Evolutionary conservation across 1,140 invertebrate species (phyloP), one percentile per base, ranked within the genome.

Genomic region (Drosophila lowei): DNA sequence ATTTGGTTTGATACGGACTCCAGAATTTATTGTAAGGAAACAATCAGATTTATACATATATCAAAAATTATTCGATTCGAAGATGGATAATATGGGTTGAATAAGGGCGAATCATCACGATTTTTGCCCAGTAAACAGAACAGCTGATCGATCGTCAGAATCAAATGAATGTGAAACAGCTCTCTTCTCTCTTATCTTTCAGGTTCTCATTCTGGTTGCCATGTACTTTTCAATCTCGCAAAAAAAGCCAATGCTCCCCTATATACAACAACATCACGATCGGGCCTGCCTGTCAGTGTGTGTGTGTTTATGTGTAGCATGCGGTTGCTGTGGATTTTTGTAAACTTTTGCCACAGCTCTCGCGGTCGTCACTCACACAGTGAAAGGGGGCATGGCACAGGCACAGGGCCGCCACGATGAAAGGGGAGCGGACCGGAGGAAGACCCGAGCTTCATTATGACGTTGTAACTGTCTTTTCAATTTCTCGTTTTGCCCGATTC

Each of bases 401-500:
- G 41, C n/a, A 30, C 11, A 16, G 23, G 9, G 48, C 6, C 4
- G 2, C 4, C 9, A 23, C 15, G 13, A 18, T 9, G 34, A 23
- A 9, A 4, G 16, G 60, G 38, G 21, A 46, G 7, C 28, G 18
- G 21, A 41, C 5, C 28, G 18, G 3, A 53, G 38, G 72, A 43
- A 16, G 49, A 66, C 38, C 42, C 42, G 11, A 70, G 44, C 83
- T 70, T 86, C 83, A 86, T 89, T 66, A 83, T 88, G 84, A 88
- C 62, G 79, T 83, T 86, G 79, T 86, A 86, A 86, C 83, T 88
- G 83, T 86, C 84, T 89, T 79, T 88, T 86, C 83, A 88, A 86
- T 86, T 89, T 83, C 84, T 86, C 75, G 83, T 89, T 88, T 86
- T 89, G 84, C 78, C 79, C 83, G 83, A 89, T 86, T 89, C 84